Conservation (phyloP, 2,113 vertebrate genomes). For the Macquaria australasica region DNA sequence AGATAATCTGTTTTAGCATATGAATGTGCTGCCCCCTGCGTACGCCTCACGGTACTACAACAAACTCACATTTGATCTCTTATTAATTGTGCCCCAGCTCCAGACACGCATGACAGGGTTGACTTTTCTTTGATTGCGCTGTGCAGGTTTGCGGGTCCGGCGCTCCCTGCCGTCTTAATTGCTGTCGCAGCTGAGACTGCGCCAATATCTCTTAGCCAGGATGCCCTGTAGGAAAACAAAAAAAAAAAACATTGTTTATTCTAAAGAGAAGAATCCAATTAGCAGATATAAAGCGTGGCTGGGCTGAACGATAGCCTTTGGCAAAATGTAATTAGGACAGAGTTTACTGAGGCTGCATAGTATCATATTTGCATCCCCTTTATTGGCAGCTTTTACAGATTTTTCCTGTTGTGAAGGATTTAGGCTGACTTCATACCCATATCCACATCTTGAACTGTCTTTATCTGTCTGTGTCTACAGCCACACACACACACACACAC, state of each 20-base stretch:
- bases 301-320: conserved; percentile 50
- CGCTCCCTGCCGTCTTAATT: conserved; percentile 23
- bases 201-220: conserved; percentile 24
- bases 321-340: conserved; percentile 70
- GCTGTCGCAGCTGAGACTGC: conserved; percentile 23
- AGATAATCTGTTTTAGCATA: conserved; percentile 18
- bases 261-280: conserved; percentile 74
- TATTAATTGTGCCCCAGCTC: conserved; percentile 34
- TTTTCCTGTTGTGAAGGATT: conserved; percentile 57
- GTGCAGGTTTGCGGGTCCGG: conserved; percentile 6
- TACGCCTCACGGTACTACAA: conserved; percentile 43
- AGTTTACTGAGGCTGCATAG: conserved; percentile 54
- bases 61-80: conserved; percentile 21
- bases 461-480: conserved; percentile 50
- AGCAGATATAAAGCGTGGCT: conserved; percentile 66
- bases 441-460: conserved; percentile 66
- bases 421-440: conserved; percentile 60
- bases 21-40: conserved; percentile 77
- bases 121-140: conserved; percentile 35
- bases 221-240: conserved; percentile 43
- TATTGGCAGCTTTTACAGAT: conserved; percentile 55
- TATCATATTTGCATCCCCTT: conserved; percentile 49
- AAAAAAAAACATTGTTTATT: conserved; percentile 60
- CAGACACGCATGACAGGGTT: conserved; percentile 5
- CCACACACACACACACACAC: conserved; percentile 17